phyloP scores from a whole-genome alignment of 1,140 invertebrate species.

The Oryctes rhinoceros region DNA sequence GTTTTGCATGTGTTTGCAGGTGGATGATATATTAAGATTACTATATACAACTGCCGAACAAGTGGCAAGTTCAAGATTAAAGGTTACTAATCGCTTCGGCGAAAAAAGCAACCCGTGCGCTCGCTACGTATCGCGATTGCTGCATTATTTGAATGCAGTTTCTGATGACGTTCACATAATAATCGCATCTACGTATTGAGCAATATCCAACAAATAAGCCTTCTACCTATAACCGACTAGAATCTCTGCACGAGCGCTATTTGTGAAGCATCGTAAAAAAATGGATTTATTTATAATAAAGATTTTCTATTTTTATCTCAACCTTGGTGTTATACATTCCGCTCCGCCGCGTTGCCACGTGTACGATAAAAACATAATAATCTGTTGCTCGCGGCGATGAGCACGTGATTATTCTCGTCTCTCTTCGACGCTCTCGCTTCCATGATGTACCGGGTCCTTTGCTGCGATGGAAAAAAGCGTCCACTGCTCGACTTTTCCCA shows the following conservation, averaged over 20 bases:
- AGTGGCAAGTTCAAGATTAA: conserved; percentile 32
- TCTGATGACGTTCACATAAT: too few species aligned
- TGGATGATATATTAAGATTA: conserved; percentile 28
- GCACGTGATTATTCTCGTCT: conserved; percentile 46
- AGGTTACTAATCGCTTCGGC: background rate
- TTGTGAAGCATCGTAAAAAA: conserved; percentile 57
- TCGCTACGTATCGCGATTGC: too few species aligned
- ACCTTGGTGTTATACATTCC: conserved; percentile 60
- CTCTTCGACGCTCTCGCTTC: conserved; percentile 28
- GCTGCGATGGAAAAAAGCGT: background rate
- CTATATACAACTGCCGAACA: conserved; percentile 4
- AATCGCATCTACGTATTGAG: too few species aligned
- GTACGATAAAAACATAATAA: conserved; percentile 52
- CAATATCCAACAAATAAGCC: background rate
- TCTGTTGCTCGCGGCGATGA: conserved; percentile 48
- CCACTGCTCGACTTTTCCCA: background rate
- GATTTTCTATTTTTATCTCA: conserved; percentile 60
- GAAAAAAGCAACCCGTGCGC: background rate
- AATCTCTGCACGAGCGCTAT: conserved; percentile 45
- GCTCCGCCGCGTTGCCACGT: conserved; percentile 54
- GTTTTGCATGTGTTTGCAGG: background rate
- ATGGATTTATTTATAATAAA: conserved; percentile 61
- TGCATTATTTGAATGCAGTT: too few species aligned
- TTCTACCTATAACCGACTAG: background rate
- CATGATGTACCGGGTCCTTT: background rate